Conservation (phyloP, 1,140 invertebrate species). For the Eriosoma lanigerum region DNA sequence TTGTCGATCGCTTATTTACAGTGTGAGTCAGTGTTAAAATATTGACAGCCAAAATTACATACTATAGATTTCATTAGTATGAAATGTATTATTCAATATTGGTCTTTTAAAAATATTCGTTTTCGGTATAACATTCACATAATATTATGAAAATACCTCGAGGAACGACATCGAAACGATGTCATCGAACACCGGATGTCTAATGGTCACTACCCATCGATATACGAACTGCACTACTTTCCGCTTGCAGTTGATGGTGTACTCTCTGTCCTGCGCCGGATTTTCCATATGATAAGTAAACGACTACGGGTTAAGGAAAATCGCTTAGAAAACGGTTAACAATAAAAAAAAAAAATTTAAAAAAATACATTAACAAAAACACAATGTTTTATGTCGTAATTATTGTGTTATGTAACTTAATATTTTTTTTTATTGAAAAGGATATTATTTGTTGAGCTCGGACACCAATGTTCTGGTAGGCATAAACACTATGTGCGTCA, state of each 20-base stretch:
- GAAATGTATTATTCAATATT: too few species aligned
- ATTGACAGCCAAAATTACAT: too few species aligned
- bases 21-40: too few species aligned
- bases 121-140: background rate
- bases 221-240: slow-evolving; percentile 79
- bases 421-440: slow-evolving; percentile 59
- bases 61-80: too few species aligned
- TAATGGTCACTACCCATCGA: slow-evolving; percentile 73
- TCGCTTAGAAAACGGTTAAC: too few species aligned
- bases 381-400: too few species aligned
- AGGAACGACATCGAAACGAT: slow-evolving; percentile 40
- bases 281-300: slow-evolving; percentile 65
- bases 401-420: too few species aligned
- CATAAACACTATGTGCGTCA: slow-evolving; percentile 88
- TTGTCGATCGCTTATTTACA: too few species aligned
- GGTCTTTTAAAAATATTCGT: too few species aligned
- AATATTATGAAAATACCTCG: background rate
- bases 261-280: slow-evolving; percentile 69
- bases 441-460: slow-evolving; percentile 76
- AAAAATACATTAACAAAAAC: too few species aligned
- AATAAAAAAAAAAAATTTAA: too few species aligned
- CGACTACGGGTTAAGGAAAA: slow-evolving; percentile 59
- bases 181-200: slow-evolving; percentile 76
- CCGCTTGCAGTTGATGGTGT: slow-evolving; percentile 72
- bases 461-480: slow-evolving; percentile 74